Percentiles rank a stretch among this genome's conserved stretches.
These are phyloP conservation scores for Dryoscopus gambensis DNA, from an alignment of 2,113 vertebrate species.

Conservation along the genomic window DNA sequence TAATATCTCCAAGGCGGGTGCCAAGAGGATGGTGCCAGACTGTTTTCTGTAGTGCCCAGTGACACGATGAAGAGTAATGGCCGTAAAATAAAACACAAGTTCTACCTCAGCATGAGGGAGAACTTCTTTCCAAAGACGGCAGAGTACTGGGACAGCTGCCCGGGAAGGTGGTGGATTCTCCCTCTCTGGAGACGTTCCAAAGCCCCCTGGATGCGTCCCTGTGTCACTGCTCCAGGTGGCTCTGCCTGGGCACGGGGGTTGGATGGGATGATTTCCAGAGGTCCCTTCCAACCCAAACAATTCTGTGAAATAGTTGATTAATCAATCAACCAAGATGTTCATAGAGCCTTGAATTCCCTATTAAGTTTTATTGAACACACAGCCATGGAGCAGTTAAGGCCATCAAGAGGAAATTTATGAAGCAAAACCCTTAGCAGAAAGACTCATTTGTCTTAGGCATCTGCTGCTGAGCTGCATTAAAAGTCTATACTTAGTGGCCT, in stretches of 20 bases:
- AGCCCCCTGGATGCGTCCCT: neutral
- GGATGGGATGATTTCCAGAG: neutral
- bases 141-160: neutral
- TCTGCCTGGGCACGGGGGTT: neutral
- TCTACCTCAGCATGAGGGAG: neutral
- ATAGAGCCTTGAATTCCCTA: neutral
- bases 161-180: rapidly evolving
- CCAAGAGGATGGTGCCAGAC: neutral
- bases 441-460: neutral
- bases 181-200: neutral
- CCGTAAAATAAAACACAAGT: neutral
- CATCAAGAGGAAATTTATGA: neutral
- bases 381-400: neutral
- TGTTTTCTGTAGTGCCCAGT: neutral
- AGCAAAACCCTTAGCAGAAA: neutral
- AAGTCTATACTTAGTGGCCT: neutral
- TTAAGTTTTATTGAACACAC: neutral
- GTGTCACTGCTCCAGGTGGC: neutral
- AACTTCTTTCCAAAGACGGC: neutral
- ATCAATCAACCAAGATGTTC: neutral
- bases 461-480: neutral
- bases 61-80: neutral
- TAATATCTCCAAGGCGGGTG: neutral
- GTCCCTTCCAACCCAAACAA: neutral
- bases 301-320: neutral